phyloP scores from a whole-genome alignment of 2,797 vertebrate genomes.

The Darevskia nairensis region DNA sequence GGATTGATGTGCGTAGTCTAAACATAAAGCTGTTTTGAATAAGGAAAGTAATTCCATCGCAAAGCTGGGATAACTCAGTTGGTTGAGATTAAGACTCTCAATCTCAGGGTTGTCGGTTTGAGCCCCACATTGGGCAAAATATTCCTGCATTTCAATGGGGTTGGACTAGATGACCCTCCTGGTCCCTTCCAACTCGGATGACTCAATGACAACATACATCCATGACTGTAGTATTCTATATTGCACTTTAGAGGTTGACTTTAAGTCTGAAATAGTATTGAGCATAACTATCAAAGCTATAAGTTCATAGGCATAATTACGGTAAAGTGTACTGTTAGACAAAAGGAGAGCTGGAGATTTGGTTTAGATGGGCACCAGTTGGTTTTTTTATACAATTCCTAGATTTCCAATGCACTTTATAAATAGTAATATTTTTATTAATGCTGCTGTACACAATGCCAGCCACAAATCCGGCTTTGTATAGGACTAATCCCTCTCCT shows the following conservation, averaged over 20 bases:
- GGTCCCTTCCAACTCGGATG: too few relatives aligned
- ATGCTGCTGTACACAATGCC: neutral
- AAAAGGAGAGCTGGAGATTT: neutral
- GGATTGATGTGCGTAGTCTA: neutral
- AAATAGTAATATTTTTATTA: neutral
- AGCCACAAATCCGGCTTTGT: neutral
- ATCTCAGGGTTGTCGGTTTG: too few relatives aligned
- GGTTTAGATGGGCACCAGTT: neutral
- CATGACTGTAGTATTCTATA: neutral
- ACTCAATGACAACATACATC: neutral
- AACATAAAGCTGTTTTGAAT: slow-evolving; percentile 12
- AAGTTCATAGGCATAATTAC: neutral
- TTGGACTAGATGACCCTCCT: too few relatives aligned
- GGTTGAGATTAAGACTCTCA: too few relatives aligned
- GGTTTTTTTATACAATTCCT: neutral
- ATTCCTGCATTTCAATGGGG: too few relatives aligned
- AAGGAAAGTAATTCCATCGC: neutral
- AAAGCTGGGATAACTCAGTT: too few relatives aligned
- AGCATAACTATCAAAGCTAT: neutral
- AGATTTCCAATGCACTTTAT: neutral
- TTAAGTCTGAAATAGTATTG: neutral
- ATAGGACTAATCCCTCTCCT: neutral
- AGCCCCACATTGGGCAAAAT: too few relatives aligned
- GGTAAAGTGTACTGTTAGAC: slow-evolving; percentile 1
- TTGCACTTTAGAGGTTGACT: neutral